Percentiles rank a stretch among this genome's conserved stretches.
phyloP scores from a whole-genome alignment of 2,113 vertebrate species.

The Alethe diademata region DNA sequence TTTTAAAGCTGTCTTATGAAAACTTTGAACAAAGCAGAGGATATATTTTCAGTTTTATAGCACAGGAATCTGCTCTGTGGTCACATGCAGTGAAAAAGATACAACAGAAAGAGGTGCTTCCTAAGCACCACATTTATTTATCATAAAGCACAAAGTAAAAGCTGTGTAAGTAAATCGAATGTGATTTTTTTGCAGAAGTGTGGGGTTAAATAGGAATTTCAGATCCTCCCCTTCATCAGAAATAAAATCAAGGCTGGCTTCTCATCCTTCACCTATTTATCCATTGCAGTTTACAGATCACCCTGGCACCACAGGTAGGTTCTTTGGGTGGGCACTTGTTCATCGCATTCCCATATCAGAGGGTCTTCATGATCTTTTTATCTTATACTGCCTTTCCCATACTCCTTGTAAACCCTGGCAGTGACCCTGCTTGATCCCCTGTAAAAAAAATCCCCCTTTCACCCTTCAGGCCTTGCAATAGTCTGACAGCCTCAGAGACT shows the following conservation, averaged over 20 bases:
- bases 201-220: background rate
- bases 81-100: background rate
- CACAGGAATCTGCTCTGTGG: background rate
- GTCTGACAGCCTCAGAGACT: background rate
- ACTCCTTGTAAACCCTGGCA: background rate
- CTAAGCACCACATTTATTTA: background rate
- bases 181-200: background rate
- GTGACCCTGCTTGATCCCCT: background rate
- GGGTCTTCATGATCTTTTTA: background rate
- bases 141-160: background rate
- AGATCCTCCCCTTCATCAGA: background rate
- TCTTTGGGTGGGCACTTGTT: background rate
- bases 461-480: background rate
- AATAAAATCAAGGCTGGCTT: background rate
- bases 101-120: background rate
- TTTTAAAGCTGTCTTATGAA: slow-evolving; percentile 4
- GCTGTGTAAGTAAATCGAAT: background rate
- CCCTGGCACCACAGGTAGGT: background rate
- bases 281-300: background rate
- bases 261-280: background rate
- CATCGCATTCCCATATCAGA: background rate
- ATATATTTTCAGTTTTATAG: background rate
- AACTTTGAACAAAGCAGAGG: background rate
- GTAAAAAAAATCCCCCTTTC: background rate
- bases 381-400: background rate